phyloP scores from a whole-genome alignment of 1,140 invertebrate genomes.

The Kradibia gibbosae region DNA sequence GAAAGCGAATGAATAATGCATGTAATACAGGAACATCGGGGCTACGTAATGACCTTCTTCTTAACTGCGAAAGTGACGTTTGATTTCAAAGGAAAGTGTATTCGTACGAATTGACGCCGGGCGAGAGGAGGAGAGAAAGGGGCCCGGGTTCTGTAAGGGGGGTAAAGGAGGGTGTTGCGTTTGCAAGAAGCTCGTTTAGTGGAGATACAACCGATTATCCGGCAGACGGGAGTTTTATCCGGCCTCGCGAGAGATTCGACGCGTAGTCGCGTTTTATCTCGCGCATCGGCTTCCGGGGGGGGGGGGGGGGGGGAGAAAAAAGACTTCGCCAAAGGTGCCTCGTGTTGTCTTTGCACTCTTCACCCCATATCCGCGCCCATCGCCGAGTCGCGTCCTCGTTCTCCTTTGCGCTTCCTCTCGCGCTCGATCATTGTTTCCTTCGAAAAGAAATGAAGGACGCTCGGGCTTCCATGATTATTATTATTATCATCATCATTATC shows the following conservation, averaged over 20 bases:
- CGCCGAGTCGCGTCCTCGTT: background rate
- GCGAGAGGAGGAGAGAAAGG: too few species aligned
- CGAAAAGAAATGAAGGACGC: background rate
- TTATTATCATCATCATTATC: too few species aligned
- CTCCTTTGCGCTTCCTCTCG: background rate
- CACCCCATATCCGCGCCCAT: too few species aligned
- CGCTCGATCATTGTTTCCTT: background rate
- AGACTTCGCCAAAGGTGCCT: too few species aligned
- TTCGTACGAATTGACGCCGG: background rate
- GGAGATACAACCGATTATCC: background rate
- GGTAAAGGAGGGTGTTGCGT: background rate
- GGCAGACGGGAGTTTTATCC: slow-evolving; percentile 19
- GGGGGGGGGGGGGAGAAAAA: too few species aligned
- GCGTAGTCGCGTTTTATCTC: background rate
- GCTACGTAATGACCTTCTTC: too few species aligned
- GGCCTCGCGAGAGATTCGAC: background rate
- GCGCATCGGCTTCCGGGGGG: too few species aligned
- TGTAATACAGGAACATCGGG: background rate
- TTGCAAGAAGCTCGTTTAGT: background rate
- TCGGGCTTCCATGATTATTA: too few species aligned
- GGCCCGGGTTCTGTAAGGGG: background rate
- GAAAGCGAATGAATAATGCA: background rate
- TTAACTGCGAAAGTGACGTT: background rate
- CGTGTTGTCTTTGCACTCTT: too few species aligned
- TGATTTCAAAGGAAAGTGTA: slow-evolving; percentile 2